These are phyloP conservation scores for Drosophila nasuta DNA, from an alignment of 1,140 invertebrate genomes.

Conservation along the genomic window DNA sequence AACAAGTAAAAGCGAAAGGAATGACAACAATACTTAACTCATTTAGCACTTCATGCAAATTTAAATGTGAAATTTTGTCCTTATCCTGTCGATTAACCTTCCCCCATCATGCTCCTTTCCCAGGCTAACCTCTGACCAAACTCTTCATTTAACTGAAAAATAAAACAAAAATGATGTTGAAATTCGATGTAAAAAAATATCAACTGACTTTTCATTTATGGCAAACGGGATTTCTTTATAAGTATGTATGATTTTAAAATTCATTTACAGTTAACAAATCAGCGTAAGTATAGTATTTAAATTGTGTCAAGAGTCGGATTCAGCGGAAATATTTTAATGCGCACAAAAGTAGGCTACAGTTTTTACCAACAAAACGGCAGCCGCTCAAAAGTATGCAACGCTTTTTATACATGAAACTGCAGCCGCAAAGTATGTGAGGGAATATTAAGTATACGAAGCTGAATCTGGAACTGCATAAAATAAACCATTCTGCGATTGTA, in stretches of 20 bases:
- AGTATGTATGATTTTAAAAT: neutral
- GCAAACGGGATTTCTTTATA: neutral
- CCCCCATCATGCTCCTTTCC: slow-evolving; percentile 1
- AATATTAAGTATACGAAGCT: neutral
- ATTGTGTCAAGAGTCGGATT: neutral
- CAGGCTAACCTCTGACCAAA: slow-evolving; percentile 27
- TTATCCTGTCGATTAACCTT: neutral
- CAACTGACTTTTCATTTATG: slow-evolving; percentile 12
- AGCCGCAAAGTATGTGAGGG: neutral
- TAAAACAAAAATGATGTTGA: slow-evolving; percentile 68
- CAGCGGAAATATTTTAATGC: neutral
- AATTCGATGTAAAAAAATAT: slow-evolving; percentile 71
- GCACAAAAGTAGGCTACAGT: slow-evolving; percentile 19
- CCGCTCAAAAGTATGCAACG: neutral
- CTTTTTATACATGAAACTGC: neutral
- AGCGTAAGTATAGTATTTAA: neutral
- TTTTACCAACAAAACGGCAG: neutral
- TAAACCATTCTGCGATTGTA: too few relatives aligned
- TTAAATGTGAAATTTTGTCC: slow-evolving; percentile 67
- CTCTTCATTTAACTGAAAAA: slow-evolving; percentile 74
- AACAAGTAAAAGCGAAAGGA: slow-evolving; percentile 32
- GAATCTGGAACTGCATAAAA: too few relatives aligned
- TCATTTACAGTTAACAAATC: neutral
- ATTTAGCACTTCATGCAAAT: slow-evolving; percentile 77
- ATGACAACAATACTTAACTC: slow-evolving; percentile 55